A percentile compares a stretch with the other conserved stretches of the same genome.
Conservation (phyloP, 2,888 invertebrate species). For the Spicauda simplicius region DNA sequence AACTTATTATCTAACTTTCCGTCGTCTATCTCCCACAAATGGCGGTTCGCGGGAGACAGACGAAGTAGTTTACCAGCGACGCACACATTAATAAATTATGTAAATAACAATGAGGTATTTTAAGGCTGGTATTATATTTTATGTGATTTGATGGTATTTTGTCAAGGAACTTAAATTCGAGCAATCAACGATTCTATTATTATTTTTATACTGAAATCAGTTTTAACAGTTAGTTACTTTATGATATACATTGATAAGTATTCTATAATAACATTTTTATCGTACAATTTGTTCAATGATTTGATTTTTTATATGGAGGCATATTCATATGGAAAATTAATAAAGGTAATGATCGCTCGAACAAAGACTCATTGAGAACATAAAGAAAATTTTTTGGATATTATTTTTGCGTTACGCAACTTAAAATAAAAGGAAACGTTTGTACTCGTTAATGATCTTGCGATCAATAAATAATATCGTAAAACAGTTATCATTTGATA, state of each 20-base stretch:
- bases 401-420: neutral
- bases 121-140: neutral
- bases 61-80: conserved; percentile 49
- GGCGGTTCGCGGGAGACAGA: conserved; percentile 66
- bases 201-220: no score
- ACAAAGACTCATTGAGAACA: neutral
- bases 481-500: conserved; percentile 10
- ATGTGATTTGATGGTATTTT: neutral
- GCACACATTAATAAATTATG: conserved; percentile 16
- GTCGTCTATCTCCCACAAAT: conserved; percentile 73
- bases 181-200: neutral
- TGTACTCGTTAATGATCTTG: conserved; percentile 2
- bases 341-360: no score
- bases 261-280: no score
- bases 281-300: no score
- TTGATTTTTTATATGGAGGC: no score
- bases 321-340: no score
- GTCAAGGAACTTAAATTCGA: neutral
- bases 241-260: no score
- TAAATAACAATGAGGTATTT: neutral
- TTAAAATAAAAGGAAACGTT: neutral
- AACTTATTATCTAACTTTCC: conserved; percentile 39
- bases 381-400: neutral
- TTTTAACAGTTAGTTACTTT: no score
- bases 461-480: conserved; percentile 15